These are phyloP conservation scores for Caenorhabditis brenneri DNA, from an alignment of 1,140 invertebrate species.

Conservation along the genomic window DNA sequence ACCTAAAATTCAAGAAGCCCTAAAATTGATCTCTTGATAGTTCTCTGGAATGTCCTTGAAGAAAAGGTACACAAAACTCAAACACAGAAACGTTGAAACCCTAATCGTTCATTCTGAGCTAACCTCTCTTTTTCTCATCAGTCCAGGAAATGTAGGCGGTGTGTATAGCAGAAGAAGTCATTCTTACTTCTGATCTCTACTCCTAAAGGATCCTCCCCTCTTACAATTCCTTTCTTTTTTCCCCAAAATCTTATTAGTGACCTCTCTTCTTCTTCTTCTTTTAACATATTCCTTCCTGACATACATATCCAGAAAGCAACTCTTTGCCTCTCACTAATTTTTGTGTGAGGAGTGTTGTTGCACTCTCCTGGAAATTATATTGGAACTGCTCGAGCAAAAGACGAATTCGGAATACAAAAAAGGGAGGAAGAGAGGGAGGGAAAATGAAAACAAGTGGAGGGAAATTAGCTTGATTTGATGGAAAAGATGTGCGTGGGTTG, in stretches of 20 bases:
- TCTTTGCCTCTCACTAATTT: not conserved
- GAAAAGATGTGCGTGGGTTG: not conserved
- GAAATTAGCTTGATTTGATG: not conserved
- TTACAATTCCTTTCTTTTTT: not conserved
- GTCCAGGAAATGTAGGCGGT: conserved; percentile 1
- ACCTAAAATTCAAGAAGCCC: too few relatives aligned
- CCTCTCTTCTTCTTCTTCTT: not conserved
- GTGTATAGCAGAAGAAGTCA: not conserved
- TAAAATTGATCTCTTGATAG: too few relatives aligned
- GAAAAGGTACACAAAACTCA: not conserved
- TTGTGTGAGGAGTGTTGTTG: not conserved
- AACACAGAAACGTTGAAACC: not conserved
- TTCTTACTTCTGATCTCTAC: not conserved
- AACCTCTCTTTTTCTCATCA: not conserved
- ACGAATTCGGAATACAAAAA: not conserved
- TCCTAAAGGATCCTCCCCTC: conserved; percentile 4
- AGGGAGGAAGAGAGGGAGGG: not conserved
- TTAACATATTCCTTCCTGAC: not conserved
- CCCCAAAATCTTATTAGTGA: conserved; percentile 26
- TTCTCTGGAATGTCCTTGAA: not conserved
- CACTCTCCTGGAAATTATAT: not conserved
- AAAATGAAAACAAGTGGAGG: not conserved
- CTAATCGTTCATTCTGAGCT: conserved; percentile 20
- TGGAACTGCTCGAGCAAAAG: not conserved
- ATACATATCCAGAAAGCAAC: not conserved